Base-by-base conservation (phyloP, 2,888 invertebrate genomes). In the Chydorus sphaericus region DNA sequence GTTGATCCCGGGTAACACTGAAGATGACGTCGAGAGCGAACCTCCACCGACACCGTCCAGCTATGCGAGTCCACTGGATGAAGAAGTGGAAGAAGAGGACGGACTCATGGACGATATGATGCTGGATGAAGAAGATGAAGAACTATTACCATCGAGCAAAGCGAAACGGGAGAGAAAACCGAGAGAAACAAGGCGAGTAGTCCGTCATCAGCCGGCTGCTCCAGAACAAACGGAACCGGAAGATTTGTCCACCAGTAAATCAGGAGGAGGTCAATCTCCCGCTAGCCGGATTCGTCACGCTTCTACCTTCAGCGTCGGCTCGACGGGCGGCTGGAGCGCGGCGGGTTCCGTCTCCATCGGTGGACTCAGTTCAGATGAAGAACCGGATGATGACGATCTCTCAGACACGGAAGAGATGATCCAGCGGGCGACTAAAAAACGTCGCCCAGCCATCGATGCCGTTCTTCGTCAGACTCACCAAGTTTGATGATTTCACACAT, bases 171-270 rank as follows among this genome's bases (percentile, higher is more conserved):
- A 69, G 55, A 66, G 74, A 52, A 76, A 76, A 62, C 70, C 73
- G 1, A 67, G 72, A 30, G 73, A 77, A 59, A 72, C 75, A n/a
- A 69, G 76, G 14, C 70, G 75, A 29, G 73, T 77, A 1, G 70
- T 75, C 60, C 70, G 74, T 75, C 48, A 76, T 52, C 53, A 36
- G 55, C 54, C 52, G 57, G 52, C 56, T 60, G 39, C 48, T 79
- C 50, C 89, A 18, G 88, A 85, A 69, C 91, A 91, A 73, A 90
- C 90, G 2, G 90, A 90, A 69, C 91, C 91, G 7, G 90, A 91
- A 68, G 91, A 91, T 68, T 75, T 91, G 60, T 88, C 88, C 56
- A 81, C 89, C 77, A 60, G 31, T 20, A n/a, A n/a, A n/a, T n/a
- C 39, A 8, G n/a, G 18, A 16, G 39, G 39, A 18, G 20, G 39